Percentiles rank a stretch among this genome's conserved stretches.
Evolutionary conservation across 2,797 vertebrate species (phyloP).

Genomic region (Betta splendens): DNA sequence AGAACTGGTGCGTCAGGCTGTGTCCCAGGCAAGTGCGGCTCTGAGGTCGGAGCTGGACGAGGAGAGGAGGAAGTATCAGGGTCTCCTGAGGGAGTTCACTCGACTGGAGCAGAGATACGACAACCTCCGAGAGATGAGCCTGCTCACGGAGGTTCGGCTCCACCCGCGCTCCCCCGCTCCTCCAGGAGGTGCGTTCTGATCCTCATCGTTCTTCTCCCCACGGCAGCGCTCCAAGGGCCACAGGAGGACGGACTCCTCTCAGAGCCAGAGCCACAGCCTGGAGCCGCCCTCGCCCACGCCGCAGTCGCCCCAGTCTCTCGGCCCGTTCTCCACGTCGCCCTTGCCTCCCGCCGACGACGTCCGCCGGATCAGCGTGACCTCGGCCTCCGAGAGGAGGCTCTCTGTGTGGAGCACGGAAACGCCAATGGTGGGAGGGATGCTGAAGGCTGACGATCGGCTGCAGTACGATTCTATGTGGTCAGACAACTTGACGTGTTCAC

Average conservation of each 20-base stretch:
- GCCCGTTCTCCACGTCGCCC: conserved; percentile 59
- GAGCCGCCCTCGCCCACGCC: conserved; percentile 65
- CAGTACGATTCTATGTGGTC: not conserved
- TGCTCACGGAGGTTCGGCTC: conserved; percentile 72
- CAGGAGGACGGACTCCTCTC: conserved; percentile 71
- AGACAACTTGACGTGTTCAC: not conserved
- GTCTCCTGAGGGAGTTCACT: conserved; percentile 83
- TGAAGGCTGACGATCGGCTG: too few species aligned
- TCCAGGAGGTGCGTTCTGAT: not conserved
- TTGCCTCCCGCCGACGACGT: conserved; percentile 68
- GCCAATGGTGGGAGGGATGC: conserved; percentile 69
- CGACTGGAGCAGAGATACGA: conserved; percentile 84
- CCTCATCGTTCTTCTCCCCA: not conserved
- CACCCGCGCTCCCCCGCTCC: not conserved
- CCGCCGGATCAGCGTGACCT: conserved; percentile 73
- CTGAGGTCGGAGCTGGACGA: conserved; percentile 81
- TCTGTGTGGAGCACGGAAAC: conserved; percentile 55
- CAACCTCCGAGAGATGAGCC: conserved; percentile 83
- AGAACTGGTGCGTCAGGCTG: conserved; percentile 65
- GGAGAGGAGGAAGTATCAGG: conserved; percentile 82
- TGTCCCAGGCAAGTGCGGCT: conserved; percentile 51
- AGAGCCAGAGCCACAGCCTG: conserved; percentile 71
- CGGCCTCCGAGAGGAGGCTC: conserved; percentile 61
- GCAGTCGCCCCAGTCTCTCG: conserved; percentile 51
- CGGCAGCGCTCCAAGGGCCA: conserved; percentile 71